Percentiles rank a stretch among this genome's conserved stretches.
phyloP scores from a whole-genome alignment of 2,888 invertebrate species.

The Tachina grossa region DNA sequence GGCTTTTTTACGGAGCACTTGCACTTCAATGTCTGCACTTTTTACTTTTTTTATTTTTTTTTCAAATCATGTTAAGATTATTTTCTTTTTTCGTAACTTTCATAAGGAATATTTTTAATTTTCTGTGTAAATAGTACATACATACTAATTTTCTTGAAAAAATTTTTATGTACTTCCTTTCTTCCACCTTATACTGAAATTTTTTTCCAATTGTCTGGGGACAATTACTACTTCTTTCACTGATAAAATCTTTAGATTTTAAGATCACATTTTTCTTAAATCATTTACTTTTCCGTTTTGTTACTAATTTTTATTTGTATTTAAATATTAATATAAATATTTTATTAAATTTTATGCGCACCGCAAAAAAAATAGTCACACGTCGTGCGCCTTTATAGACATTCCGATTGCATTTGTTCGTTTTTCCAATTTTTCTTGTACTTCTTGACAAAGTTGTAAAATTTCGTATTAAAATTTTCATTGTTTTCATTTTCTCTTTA shows the following conservation, averaged over 20 bases:
- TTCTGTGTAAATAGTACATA: slow-evolving; percentile 1
- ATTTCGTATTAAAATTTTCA: slow-evolving; percentile 50
- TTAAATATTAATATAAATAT: slow-evolving; percentile 24
- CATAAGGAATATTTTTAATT: neutral
- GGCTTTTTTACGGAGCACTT: slow-evolving; percentile 53
- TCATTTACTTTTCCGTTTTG: neutral
- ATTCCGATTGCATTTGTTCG: slow-evolving; percentile 69
- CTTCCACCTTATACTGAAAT: slow-evolving; percentile 4
- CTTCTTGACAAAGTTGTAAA: slow-evolving; percentile 53
- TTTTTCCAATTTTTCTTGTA: slow-evolving; percentile 64
- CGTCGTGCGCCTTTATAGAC: slow-evolving; percentile 66
- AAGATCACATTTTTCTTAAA: slow-evolving; percentile 41
- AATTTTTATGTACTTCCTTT: slow-evolving; percentile 29
- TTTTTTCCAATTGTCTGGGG: slow-evolving; percentile 57
- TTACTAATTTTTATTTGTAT: slow-evolving; percentile 9
- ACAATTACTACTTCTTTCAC: slow-evolving; percentile 34
- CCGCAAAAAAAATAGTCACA: slow-evolving; percentile 54
- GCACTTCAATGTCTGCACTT: slow-evolving; percentile 66
- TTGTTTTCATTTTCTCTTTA: slow-evolving; percentile 40
- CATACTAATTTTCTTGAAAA: neutral
- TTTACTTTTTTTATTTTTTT: slow-evolving; percentile 43
- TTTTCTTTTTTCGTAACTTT: slow-evolving; percentile 3
- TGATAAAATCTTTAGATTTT: neutral
- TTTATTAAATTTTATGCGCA: slow-evolving; percentile 52
- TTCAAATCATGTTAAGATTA: slow-evolving; percentile 23